Conservation (phyloP, 2,113 vertebrate genomes). For the Apodemus sylvaticus region DNA sequence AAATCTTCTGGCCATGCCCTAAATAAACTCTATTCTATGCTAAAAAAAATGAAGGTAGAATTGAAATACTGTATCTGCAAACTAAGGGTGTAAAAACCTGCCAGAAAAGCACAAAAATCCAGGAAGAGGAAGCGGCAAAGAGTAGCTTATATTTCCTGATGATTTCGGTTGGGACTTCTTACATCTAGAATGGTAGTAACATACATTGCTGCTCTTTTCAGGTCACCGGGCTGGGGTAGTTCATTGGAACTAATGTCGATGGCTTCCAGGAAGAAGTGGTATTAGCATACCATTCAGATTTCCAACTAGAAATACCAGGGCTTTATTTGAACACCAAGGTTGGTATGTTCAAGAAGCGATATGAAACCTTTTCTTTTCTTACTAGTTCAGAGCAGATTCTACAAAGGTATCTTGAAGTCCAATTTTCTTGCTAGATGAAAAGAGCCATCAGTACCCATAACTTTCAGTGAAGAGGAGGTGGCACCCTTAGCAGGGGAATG, state of each 20-base stretch:
- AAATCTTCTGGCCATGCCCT: too few species aligned
- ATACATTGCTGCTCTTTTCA: not conserved
- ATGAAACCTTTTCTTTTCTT: not conserved
- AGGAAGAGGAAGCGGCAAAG: not conserved
- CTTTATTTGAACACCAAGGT: not conserved
- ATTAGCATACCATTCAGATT: not conserved
- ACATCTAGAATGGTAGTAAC: not conserved
- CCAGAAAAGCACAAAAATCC: not conserved
- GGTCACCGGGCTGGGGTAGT: not conserved
- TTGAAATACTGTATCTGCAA: not conserved
- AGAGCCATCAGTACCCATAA: not conserved
- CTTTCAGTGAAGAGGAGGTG: not conserved
- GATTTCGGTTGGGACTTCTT: not conserved
- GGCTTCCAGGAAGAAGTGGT: not conserved
- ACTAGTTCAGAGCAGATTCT: conserved; percentile 28
- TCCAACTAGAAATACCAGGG: not conserved
- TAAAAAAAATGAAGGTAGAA: not conserved
- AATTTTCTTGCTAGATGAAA: not conserved
- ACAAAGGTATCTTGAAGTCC: not conserved
- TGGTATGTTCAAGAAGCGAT: not conserved
- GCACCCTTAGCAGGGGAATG: fast-evolving
- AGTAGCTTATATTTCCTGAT: not conserved
- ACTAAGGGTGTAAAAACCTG: not conserved
- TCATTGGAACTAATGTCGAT: not conserved
- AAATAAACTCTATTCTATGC: too few species aligned